A percentile compares a stretch with the other conserved stretches of the same genome.
Evolutionary conservation across 2,113 vertebrate genomes (phyloP).

Genomic region (Sturnus vulgaris): DNA sequence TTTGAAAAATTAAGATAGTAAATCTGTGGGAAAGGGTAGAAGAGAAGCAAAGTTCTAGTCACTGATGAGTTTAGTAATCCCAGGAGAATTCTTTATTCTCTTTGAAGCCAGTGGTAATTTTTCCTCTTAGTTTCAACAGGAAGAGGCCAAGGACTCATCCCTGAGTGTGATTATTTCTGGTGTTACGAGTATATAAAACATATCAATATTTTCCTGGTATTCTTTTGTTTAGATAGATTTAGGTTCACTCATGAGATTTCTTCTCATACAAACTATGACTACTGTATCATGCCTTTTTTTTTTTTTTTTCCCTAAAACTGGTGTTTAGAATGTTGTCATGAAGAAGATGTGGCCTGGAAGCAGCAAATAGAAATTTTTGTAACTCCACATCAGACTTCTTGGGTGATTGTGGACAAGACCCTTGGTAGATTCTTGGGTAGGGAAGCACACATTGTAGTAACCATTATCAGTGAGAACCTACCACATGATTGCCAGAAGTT

Average conservation of each 20-base stretch:
- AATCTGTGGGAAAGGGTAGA: slow-evolving; percentile 48
- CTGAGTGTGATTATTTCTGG: background rate
- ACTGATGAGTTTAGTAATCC: background rate
- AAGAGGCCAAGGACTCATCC: slow-evolving; percentile 15
- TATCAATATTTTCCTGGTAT: background rate
- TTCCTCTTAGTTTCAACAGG: slow-evolving; percentile 14
- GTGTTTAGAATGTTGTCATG: background rate
- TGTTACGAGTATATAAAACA: background rate
- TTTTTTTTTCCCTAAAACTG: background rate
- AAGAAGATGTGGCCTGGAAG: background rate
- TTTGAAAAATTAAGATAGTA: background rate
- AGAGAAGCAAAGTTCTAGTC: slow-evolving; percentile 9
- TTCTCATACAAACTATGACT: background rate
- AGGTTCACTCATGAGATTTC: background rate
- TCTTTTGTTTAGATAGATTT: background rate
- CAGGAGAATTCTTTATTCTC: slow-evolving; percentile 22
- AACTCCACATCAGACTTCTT: background rate
- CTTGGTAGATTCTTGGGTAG: background rate
- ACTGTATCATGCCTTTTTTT: background rate
- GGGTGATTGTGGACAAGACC: background rate
- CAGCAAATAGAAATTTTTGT: background rate
- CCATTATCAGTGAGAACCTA: background rate
- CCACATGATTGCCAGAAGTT: background rate
- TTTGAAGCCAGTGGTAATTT: slow-evolving; percentile 28
- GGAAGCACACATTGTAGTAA: background rate